Evolutionary conservation across 2,888 invertebrate species (phyloP).

Genomic region (Acanthosoma haemorrhoidale): DNA sequence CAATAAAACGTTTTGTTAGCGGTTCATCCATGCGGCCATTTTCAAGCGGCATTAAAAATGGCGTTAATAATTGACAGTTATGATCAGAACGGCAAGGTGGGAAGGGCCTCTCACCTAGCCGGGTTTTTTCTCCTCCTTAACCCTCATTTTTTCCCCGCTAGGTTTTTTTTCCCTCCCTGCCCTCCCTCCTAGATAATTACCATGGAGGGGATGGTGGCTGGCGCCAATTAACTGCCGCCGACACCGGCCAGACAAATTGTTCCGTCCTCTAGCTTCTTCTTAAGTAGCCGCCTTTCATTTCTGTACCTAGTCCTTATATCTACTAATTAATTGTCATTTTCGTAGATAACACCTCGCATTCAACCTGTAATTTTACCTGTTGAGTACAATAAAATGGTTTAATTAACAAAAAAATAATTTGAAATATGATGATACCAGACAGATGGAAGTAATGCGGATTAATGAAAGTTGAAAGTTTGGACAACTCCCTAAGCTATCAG

Average conservation of each 20-base stretch:
- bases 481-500: too few species aligned
- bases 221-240: constrained; percentile 18
- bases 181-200: background rate
- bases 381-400: too few species aligned
- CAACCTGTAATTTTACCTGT: too few species aligned
- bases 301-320: background rate
- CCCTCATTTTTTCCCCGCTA: background rate
- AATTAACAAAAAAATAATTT: too few species aligned
- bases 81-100: background rate
- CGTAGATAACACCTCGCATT: too few species aligned
- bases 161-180: background rate
- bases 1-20: too few species aligned
- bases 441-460: too few species aligned
- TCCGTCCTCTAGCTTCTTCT: background rate
- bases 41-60: background rate
- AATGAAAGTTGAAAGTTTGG: too few species aligned
- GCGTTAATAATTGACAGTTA: constrained; percentile 5
- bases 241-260: background rate
- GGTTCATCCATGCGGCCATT: background rate
- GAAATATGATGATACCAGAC: too few species aligned
- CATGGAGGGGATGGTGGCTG: background rate
- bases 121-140: background rate
- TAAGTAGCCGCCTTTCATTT: background rate
- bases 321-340: too few species aligned
- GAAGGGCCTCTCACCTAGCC: constrained; percentile 1